Evolutionary conservation across 2,888 invertebrate genomes (phyloP).

Genomic region (Silvanus unidentatus): DNA sequence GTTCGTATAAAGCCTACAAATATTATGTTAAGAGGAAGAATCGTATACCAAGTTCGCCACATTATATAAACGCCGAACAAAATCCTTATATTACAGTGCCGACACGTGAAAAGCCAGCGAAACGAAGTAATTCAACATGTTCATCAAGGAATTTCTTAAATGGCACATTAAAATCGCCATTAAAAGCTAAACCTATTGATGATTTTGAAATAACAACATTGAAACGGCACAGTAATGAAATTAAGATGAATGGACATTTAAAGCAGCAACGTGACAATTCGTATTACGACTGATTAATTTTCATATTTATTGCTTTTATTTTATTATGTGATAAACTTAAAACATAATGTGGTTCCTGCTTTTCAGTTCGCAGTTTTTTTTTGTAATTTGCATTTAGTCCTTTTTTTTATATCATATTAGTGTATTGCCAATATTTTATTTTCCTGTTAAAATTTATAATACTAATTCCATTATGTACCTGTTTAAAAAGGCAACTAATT

Average conservation of each 20-base stretch:
- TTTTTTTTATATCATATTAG: no score
- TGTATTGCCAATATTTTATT: no score
- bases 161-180: constrained; percentile 47
- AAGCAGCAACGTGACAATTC: constrained; percentile 33
- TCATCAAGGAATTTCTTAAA: constrained; percentile 38
- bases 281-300: constrained; percentile 27
- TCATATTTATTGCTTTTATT: constrained; percentile 1
- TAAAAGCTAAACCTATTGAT: constrained; percentile 59
- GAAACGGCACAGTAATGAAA: constrained; percentile 59
- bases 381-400: no score
- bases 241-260: constrained; percentile 54
- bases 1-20: constrained; percentile 2
- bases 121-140: constrained; percentile 41
- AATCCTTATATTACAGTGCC: constrained; percentile 82
- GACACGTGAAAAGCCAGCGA: constrained; percentile 63
- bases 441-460: no score
- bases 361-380: background rate
- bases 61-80: constrained; percentile 74
- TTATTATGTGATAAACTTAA: constrained; percentile 1
- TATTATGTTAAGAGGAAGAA: constrained; percentile 44
- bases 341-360: constrained; percentile 2
- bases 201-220: constrained; percentile 61
- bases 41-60: constrained; percentile 69
- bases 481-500: no score
- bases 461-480: no score